Base-by-base conservation (phyloP, 2,113 vertebrate species). In the Leptocoma aspasia region DNA sequence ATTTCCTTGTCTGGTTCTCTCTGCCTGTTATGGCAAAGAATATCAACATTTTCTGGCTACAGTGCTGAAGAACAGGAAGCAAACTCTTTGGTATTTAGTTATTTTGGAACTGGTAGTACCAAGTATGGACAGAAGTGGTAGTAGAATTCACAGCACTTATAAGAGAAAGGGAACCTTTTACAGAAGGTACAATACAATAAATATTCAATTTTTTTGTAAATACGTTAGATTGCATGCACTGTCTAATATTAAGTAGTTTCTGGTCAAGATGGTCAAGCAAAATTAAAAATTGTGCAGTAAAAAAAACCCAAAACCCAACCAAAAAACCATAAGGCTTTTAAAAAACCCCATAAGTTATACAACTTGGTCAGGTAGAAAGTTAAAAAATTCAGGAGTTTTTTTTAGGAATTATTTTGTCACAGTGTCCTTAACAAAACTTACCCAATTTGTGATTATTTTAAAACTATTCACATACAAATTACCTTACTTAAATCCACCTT, bases 311-410 rank as follows among this genome's bases (percentile, higher is more conserved):
- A 42, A 42, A 42, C 41, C 41, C 41, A 42, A 42, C 39, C 39
- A 59, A 37, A 73, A 14, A 27, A 11, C 5, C 5, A n/a, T 53
- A 26, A 54, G 13, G 3, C 12, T 79, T 75, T 31, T 3, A 52
- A 10, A 49, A 70, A 37, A 9, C 2, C 4, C 5, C 2, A 0
- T n/a, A 41, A 50, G 8, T 45, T 84, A 12, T 7, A 13, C 3
- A 45, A 15, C 6, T 21, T 47, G 24, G 2, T 71, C n/a, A 30
- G 22, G 24, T 17, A 50, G 33, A 60, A 49, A 42, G 6, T 21
- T 22, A n/a, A 91, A 79, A 66, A 57, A 54, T 5, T 35, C 8
- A 45, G 11, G 27, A 14, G 4, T 57, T 39, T 77, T 45, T 26
- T 69, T 72, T 27, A 56, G 33, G 11, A 41, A 54, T 60, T 69